Evolutionary conservation across 2,797 vertebrate species (phyloP).

Genomic region (Peromyscus nudipes): DNA sequence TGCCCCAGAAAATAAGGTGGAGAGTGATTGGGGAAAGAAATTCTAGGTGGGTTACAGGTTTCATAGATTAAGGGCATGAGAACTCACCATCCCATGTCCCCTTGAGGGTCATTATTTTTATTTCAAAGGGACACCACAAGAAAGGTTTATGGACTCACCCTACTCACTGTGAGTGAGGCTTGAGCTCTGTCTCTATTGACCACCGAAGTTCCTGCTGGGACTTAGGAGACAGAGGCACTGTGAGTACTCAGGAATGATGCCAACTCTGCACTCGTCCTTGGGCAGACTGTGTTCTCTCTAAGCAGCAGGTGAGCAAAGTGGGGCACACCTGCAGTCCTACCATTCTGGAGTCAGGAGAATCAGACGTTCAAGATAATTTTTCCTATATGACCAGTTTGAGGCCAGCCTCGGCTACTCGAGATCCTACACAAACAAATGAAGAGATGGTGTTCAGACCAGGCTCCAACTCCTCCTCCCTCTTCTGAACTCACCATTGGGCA

Average conservation of each 20-base stretch:
- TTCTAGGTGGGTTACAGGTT: not conserved
- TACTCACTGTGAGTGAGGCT: not conserved
- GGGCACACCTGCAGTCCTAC: not conserved
- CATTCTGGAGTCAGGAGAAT: not conserved
- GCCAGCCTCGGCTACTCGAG: not conserved
- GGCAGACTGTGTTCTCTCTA: not conserved
- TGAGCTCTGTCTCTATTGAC: not conserved
- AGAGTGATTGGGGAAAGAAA: not conserved
- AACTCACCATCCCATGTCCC: not conserved
- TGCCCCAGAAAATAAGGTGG: not conserved
- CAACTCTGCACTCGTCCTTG: not conserved
- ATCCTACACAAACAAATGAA: not conserved
- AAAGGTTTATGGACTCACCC: not conserved
- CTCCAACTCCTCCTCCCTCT: not conserved
- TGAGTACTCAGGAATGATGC: not conserved
- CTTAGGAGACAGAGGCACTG: not conserved
- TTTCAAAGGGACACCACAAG: not conserved
- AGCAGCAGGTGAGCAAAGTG: not conserved
- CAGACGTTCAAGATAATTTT: not conserved
- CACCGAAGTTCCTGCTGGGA: not conserved
- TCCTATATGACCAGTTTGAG: not conserved
- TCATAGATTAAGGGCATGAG: no score
- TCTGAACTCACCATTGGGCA: not conserved
- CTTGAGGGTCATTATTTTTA: not conserved
- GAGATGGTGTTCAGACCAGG: not conserved